Evolutionary conservation across 2,797 vertebrate genomes (phyloP), one percentile per base, ranked within the genome.

Genomic region (Numenius phaeopus): DNA sequence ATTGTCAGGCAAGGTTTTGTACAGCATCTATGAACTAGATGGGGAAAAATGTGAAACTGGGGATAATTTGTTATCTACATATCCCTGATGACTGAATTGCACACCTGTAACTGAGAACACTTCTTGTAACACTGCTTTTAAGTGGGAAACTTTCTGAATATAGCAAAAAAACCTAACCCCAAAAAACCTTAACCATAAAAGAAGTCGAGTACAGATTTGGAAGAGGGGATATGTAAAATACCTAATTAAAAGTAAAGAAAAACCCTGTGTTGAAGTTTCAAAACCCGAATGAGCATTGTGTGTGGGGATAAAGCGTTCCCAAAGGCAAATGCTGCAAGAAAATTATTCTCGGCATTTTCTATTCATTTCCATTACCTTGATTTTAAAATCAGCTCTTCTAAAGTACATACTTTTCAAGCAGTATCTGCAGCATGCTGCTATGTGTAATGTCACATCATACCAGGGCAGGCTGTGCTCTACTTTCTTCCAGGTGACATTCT

Each of bases 251-350:
- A 80, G 80, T 64, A 94, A 90, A 70, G 16, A 57, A 54, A 49
- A 44, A 10, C 39, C 37, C 37, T 54, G 26, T 57, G 42, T 30
- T 83, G 14, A 88, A 70, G 54, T 88, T 95, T 92, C 37, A 89
- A 81, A 92, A 71, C 91, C 71, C 30, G 64, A 82, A 70, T 76
- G 84, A 81, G 82, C 11, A 58, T 77, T 52, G 44, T 92, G 58
- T 79, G 39, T 84, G 66, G 75, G 88, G 92, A 83, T 69, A 87
- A 96, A 93, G 30, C 49, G 65, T 90, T 96, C 91, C 88, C 83
- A 89, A 94, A 97, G 95, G 94, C 49, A 94, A 91, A 93, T 57
- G 40, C 85, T 82, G 23, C 65, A 58, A 64, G 46, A 44, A 66
- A 92, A 88, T 76, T 84, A 67, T 95, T 94, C 89, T 95, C 13